These are phyloP conservation scores for Odontocolon sp. DNA, from an alignment of 2,888 invertebrate genomes.

Conservation along the genomic window DNA sequence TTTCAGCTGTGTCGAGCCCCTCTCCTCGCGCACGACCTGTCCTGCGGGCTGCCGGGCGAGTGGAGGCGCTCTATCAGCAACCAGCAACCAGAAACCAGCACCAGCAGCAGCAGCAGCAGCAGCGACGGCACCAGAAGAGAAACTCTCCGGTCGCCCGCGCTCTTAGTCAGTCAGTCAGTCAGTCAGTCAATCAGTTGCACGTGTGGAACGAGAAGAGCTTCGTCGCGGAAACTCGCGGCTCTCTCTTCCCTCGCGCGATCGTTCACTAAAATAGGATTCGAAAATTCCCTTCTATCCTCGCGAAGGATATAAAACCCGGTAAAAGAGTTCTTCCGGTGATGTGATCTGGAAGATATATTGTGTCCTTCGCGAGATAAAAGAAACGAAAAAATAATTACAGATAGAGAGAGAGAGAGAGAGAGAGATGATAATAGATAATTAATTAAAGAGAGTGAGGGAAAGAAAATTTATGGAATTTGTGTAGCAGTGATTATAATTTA, in stretches of 20 bases:
- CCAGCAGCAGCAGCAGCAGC: slow-evolving; percentile 37
- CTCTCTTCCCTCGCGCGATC: slow-evolving; percentile 22
- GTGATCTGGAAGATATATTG: slow-evolving; percentile 1
- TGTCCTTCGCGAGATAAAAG: background rate
- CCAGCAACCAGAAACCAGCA: slow-evolving; percentile 34
- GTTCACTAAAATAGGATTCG: background rate
- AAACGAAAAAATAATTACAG: background rate
- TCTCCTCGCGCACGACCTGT: slow-evolving; percentile 65
- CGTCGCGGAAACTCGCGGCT: slow-evolving; percentile 51
- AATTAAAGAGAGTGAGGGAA: background rate
- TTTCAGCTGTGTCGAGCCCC: slow-evolving; percentile 59
- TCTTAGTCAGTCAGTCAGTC: slow-evolving; percentile 70
- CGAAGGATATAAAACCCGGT: background rate
- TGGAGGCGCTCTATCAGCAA: slow-evolving; percentile 59
- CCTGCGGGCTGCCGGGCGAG: slow-evolving; percentile 68
- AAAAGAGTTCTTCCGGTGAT: slow-evolving; percentile 18
- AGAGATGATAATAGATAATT: background rate
- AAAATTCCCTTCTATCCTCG: background rate
- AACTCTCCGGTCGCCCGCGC: slow-evolving; percentile 69
- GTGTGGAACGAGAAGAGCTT: slow-evolving; percentile 60
- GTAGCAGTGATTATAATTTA: slow-evolving; percentile 16
- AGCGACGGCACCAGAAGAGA: slow-evolving; percentile 65
- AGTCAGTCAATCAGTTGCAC: slow-evolving; percentile 67
- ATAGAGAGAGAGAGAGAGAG: background rate
- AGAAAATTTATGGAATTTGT: background rate